Evolutionary conservation across 2,113 vertebrate genomes (phyloP).

Genomic region (Phalacrocorax aristotelis): DNA sequence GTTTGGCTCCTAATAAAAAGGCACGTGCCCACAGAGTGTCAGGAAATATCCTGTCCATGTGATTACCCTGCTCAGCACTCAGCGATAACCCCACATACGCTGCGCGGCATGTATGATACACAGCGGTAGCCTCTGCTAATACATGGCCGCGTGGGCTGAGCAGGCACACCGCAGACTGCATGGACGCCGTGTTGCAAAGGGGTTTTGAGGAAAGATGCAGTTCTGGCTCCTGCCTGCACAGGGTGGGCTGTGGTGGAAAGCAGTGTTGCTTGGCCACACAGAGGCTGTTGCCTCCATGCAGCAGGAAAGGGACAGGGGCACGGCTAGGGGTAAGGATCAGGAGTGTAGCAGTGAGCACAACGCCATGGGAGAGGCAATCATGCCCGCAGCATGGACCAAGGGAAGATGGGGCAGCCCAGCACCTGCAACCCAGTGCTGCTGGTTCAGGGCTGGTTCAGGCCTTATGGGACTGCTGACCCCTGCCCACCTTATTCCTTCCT

Average conservation of each 20-base stretch:
- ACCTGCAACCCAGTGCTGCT: neutral
- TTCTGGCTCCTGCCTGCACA: neutral
- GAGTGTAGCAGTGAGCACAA: neutral
- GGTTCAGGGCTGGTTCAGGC: neutral
- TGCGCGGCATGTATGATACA: neutral
- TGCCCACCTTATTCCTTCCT: neutral
- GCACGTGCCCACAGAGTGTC: neutral
- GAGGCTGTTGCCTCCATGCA: neutral
- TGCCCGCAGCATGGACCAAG: fast-evolving
- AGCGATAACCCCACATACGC: neutral
- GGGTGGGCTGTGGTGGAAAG: neutral
- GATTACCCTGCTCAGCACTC: neutral
- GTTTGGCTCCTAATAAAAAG: neutral
- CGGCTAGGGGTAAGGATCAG: fast-evolving
- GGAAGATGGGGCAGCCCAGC: neutral
- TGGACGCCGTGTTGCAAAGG: neutral
- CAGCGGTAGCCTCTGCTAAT: neutral
- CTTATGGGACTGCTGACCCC: neutral
- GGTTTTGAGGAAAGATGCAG: fast-evolving
- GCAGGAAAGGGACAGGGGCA: neutral
- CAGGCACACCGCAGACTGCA: fast-evolving
- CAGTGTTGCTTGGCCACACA: neutral
- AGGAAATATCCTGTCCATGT: neutral
- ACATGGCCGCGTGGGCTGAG: fast-evolving
- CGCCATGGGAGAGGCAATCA: fast-evolving